Evolutionary conservation across 64 coral and sea anemone genomes (phyloP).

Genomic region (Acropora tenuis): DNA sequence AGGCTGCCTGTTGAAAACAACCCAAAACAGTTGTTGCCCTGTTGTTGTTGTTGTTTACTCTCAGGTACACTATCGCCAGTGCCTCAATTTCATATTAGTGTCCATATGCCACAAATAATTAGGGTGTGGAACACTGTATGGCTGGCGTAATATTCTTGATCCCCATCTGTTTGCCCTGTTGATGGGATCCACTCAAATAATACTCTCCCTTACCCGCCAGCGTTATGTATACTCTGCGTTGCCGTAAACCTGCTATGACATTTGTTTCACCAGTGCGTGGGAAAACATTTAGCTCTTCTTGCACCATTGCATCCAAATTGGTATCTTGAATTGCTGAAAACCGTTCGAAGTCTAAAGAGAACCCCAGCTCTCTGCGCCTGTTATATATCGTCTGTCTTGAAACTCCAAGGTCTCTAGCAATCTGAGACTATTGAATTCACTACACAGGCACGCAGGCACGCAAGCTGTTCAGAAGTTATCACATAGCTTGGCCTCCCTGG

Average conservation of each 20-base stretch:
- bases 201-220: slow-evolving; percentile 13
- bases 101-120: too few relatives aligned
- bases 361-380: slow-evolving; percentile 40
- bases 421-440: slow-evolving; percentile 47
- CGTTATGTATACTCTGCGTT: neutral
- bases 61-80: too few relatives aligned
- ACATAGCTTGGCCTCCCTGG: slow-evolving; percentile 16
- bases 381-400: slow-evolving; percentile 51
- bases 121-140: too few relatives aligned
- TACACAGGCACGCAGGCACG: slow-evolving; percentile 21
- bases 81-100: too few relatives aligned
- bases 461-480: slow-evolving; percentile 23
- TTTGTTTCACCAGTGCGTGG: slow-evolving; percentile 40
- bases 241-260: neutral
- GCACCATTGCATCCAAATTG: slow-evolving; percentile 7
- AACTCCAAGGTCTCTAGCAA: slow-evolving; percentile 24
- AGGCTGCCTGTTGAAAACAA: too few relatives aligned
- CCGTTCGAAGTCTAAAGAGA: slow-evolving; percentile 26
- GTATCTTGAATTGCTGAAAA: slow-evolving; percentile 18
- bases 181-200: neutral
- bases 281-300: neutral
- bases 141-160: too few relatives aligned
- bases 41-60: too few relatives aligned
- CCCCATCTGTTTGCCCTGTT: too few relatives aligned
- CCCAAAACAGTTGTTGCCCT: too few relatives aligned